Evolutionary conservation across 2,113 vertebrate genomes (phyloP).

Genomic region (Tichodroma muraria): DNA sequence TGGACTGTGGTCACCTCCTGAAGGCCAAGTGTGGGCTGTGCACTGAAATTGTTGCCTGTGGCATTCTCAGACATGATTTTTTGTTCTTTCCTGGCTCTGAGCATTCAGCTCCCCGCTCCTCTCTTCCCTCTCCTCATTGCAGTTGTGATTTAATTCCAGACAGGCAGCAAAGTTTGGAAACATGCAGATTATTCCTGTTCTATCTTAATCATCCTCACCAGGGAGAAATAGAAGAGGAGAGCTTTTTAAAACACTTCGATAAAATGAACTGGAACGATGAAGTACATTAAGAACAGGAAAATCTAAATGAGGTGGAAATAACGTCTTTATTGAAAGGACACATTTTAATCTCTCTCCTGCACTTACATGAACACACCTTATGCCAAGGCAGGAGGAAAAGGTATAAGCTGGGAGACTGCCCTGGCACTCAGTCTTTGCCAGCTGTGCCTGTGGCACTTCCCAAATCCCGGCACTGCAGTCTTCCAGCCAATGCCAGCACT

Average conservation of each 20-base stretch:
- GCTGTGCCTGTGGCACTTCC: background rate
- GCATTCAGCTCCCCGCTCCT: background rate
- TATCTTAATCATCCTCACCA: constrained; percentile 39
- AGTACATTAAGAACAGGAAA: constrained; percentile 40
- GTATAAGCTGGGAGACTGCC: background rate
- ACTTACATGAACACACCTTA: background rate
- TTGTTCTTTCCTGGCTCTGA: background rate
- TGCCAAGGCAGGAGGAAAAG: background rate
- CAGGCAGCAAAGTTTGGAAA: constrained; percentile 52
- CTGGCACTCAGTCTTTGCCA: background rate
- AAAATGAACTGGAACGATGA: constrained; percentile 24
- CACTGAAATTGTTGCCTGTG: background rate
- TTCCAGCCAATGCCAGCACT: background rate
- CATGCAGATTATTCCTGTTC: constrained; percentile 39
- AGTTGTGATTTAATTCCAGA: constrained; percentile 34
- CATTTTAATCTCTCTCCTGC: constrained; percentile 47
- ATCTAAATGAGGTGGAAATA: constrained; percentile 60
- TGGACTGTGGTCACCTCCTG: background rate
- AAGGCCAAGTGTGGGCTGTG: background rate
- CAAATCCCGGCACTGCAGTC: background rate
- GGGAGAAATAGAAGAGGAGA: constrained; percentile 33
- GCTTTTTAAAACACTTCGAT: constrained; percentile 38
- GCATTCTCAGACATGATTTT: rapidly evolving
- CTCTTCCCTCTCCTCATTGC: background rate
- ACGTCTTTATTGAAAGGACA: constrained; percentile 47